A percentile compares a stretch with the other conserved stretches of the same genome.
Conservation (phyloP, 2,113 vertebrate species). For the Piaya cayana region DNA sequence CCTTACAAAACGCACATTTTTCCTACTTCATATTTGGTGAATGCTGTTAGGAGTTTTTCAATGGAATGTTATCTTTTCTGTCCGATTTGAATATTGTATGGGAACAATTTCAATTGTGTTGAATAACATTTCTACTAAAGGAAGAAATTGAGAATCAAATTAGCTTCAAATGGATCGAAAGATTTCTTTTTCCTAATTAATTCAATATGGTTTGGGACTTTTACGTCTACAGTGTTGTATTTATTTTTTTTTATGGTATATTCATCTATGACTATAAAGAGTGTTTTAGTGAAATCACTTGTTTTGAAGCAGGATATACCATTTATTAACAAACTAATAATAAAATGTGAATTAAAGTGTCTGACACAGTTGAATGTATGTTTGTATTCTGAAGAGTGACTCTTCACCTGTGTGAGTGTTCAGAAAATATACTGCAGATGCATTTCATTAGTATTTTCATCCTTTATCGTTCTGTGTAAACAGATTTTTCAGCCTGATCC, state of each 20-base stretch:
- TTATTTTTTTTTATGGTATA: background rate
- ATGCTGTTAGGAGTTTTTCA: background rate
- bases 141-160: background rate
- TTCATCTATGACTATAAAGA: background rate
- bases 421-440: background rate
- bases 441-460: conserved; percentile 42
- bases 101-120: background rate
- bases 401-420: background rate
- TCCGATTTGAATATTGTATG: background rate
- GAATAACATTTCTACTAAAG: background rate
- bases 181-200: background rate
- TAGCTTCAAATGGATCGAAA: background rate
- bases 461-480: conserved; percentile 3
- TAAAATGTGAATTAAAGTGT: background rate
- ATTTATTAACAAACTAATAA: background rate
- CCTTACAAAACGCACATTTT: background rate
- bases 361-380: background rate
- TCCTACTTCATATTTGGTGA: background rate
- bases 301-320: background rate
- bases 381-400: background rate
- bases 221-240: background rate
- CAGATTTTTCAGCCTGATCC: conserved; percentile 18
- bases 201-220: background rate
- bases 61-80: background rate
- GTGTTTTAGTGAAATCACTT: background rate